Evolutionary conservation across 2,888 invertebrate species (phyloP), one percentile per base, ranked within the genome.

Genomic region (Andricus quercusramuli): DNA sequence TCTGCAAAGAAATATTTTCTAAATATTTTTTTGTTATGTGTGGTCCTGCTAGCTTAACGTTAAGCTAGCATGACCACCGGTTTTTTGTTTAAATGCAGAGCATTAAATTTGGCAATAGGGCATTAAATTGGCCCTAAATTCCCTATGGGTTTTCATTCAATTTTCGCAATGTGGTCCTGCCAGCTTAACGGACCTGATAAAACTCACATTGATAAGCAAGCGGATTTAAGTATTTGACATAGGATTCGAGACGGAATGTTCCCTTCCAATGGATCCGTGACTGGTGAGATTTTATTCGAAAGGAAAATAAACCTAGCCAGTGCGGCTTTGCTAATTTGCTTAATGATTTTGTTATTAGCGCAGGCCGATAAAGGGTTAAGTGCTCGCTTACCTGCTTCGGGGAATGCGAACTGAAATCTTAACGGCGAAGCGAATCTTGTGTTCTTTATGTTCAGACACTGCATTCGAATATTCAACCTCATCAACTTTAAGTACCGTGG

Each of bases 331-430:
- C 59, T 59, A 11, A 22, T 59, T 59, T 59, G 59, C 59, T 59
- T 59, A 59, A 59, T 59, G 59, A 59, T 59, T 59, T 59, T 59
- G 56, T 59, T 59, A 59, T 59, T 22, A 59, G 20, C 59, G 22
- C 59, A 59, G 59, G 22, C 59, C 59, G 59, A 59, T 59, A 59
- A 22, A 59, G 59, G 59, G 22, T 59, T 59, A 59, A 22, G 59
- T 59, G 59, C 59, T 59, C 59, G 59, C 59, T 59, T 59, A 59
- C 59, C 59, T 59, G 59, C 9, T 59, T 59, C 22, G 59, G 59
- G n/a, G 59, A 59, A 22, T 59, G 59, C 22, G 9, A 22, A 59
- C 59, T 59, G 9, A 59, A 59, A 59, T 59, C 59, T 59, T 59
- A 22, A 59, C 56, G 22, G 59, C n/a, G 59, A 22, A 59, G 59